A percentile compares a stretch with the other conserved stretches of the same genome.
Conservation (phyloP, 1,140 invertebrate species). For the Dreissena polymorpha region DNA sequence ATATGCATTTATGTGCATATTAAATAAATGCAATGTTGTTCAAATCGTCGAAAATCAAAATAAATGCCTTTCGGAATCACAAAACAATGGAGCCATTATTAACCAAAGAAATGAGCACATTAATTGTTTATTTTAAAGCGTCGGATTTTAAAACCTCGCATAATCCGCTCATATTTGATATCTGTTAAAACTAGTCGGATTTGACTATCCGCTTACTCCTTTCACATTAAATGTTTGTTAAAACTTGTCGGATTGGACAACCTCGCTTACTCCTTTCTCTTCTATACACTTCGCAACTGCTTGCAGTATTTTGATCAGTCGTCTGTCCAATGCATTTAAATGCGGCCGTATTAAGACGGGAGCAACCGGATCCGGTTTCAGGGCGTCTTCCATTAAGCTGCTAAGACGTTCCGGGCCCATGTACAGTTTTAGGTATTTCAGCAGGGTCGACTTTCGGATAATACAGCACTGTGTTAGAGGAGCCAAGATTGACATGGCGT, state of each 20-base stretch:
- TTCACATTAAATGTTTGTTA: conserved; percentile 8
- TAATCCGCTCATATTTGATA: too few species aligned
- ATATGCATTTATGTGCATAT: too few species aligned
- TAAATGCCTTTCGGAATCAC: too few species aligned
- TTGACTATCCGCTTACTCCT: too few species aligned
- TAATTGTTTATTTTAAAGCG: too few species aligned
- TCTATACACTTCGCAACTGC: conserved; percentile 32
- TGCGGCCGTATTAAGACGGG: conserved; percentile 34
- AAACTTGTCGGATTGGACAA: conserved; percentile 36
- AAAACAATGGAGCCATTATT: too few species aligned
- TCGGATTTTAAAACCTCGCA: too few species aligned
- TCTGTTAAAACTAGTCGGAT: too few species aligned
- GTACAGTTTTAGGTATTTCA: conserved; percentile 44
- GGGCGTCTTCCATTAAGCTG: conserved; percentile 28
- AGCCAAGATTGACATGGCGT: conserved; percentile 50
- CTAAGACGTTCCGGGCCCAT: conserved; percentile 35
- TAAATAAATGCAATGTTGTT: too few species aligned
- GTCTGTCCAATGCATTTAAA: conserved; percentile 31
- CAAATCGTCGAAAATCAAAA: too few species aligned
- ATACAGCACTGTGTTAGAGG: conserved; percentile 45
- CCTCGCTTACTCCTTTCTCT: background rate
- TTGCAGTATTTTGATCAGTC: conserved; percentile 27
- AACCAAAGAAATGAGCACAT: too few species aligned
- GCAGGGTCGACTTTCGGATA: conserved; percentile 43
- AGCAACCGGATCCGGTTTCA: conserved; percentile 22